Evolutionary conservation across 2,113 vertebrate species (phyloP).

Genomic region (Origma solitaria): DNA sequence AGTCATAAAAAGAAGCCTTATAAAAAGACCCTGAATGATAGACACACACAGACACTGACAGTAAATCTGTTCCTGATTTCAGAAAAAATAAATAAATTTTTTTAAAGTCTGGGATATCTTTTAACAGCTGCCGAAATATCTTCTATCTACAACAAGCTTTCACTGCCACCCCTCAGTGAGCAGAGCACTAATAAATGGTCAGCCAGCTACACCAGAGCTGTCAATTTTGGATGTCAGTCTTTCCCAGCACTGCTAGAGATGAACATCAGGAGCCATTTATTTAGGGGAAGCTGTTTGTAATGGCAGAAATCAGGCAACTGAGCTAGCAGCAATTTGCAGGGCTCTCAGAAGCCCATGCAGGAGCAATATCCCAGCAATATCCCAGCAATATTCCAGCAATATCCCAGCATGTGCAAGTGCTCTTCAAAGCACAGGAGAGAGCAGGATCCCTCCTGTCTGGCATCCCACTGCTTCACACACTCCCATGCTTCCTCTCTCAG

Average conservation of each 20-base stretch:
- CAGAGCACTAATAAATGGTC: background rate
- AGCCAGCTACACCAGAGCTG: background rate
- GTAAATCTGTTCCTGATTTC: background rate
- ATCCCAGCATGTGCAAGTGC: background rate
- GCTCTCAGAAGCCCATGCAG: background rate
- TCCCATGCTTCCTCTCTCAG: background rate
- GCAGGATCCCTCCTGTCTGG: background rate
- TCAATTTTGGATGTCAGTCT: background rate
- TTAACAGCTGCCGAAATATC: background rate
- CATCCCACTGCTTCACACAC: constrained; percentile 11
- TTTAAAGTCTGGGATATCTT: background rate
- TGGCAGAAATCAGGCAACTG: background rate
- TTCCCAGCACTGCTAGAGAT: background rate
- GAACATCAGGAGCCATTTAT: background rate
- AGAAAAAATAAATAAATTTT: background rate
- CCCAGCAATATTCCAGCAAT: background rate
- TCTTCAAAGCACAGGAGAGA: background rate
- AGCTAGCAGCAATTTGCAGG: background rate
- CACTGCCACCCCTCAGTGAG: background rate
- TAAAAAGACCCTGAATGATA: background rate
- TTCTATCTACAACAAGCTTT: background rate
- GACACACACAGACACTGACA: background rate
- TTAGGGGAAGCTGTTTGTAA: background rate
- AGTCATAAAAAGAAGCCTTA: background rate
- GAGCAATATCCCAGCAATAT: no score